Conservation (phyloP, 2,888 invertebrate species). For the Brenthis ino region DNA sequence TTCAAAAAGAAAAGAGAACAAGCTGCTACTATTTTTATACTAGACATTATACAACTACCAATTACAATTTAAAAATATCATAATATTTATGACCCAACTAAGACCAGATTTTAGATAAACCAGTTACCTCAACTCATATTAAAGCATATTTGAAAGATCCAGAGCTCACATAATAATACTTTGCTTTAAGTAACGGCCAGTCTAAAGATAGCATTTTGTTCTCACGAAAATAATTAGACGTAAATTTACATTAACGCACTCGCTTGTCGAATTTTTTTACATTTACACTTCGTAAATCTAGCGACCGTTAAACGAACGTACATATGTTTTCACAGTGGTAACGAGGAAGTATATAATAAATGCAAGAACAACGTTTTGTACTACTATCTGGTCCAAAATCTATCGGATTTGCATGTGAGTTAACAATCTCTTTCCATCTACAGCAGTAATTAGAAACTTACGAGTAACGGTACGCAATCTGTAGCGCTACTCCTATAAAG, state of each 20-base stretch:
- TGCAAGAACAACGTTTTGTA: conserved; percentile 44
- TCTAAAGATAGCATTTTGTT: conserved; percentile 37
- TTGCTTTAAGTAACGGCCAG: conserved; percentile 35
- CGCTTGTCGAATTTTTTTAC: conserved; percentile 30
- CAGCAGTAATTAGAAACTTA: conserved; percentile 74
- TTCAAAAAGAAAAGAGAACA: too few species aligned
- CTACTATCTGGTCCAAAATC: conserved; percentile 57
- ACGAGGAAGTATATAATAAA: conserved; percentile 29
- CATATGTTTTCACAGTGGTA: conserved; percentile 32
- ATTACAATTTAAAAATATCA: conserved; percentile 28
- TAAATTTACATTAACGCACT: conserved; percentile 33
- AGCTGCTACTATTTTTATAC: too few species aligned
- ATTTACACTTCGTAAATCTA: conserved; percentile 38
- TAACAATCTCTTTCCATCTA: conserved; percentile 73
- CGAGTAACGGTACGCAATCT: conserved; percentile 69
- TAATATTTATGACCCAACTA: conserved; percentile 31
- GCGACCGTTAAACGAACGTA: conserved; percentile 37
- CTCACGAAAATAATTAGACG: conserved; percentile 41
- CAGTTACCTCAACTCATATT: conserved; percentile 36
- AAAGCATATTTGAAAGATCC: conserved; percentile 33
- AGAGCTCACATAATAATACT: conserved; percentile 37
- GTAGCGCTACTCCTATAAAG: conserved; percentile 55
- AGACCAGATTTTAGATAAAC: conserved; percentile 38
- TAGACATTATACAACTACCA: background rate
- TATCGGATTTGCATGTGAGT: conserved; percentile 71